Evolutionary conservation across 2,797 vertebrate species (phyloP).

Genomic region (Coregonus sp.): DNA sequence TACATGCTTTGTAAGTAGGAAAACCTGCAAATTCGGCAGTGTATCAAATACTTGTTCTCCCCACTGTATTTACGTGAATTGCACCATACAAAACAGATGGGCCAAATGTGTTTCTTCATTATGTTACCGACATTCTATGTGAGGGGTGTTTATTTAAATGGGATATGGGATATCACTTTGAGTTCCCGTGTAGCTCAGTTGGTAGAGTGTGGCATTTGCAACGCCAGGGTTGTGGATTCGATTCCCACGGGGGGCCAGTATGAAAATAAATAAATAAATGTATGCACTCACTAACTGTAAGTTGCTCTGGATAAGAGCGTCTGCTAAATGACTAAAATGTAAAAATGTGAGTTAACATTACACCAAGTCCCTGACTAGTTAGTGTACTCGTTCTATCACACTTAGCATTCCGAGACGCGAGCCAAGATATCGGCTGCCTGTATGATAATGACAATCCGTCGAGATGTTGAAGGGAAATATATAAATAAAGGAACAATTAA

Average conservation of each 20-base stretch:
- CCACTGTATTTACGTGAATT: constrained; percentile 38
- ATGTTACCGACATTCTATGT: constrained; percentile 35
- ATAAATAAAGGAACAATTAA: constrained; percentile 60
- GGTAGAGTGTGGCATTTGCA: too few species aligned
- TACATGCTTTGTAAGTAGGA: too few species aligned
- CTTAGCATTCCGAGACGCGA: constrained; percentile 34
- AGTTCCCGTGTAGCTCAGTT: not conserved
- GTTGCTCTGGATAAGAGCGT: too few species aligned
- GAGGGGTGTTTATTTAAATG: constrained; percentile 42
- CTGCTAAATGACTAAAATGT: too few species aligned
- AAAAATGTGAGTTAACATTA: constrained; percentile 27
- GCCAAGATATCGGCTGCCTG: constrained; percentile 34
- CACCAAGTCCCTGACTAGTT: constrained; percentile 47
- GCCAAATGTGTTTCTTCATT: constrained; percentile 35
- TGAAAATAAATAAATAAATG: too few species aligned
- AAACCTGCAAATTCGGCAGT: too few species aligned
- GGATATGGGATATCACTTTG: constrained; percentile 42
- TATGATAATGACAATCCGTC: constrained; percentile 48
- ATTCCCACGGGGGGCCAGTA: too few species aligned
- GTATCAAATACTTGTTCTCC: too few species aligned
- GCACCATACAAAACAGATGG: constrained; percentile 12
- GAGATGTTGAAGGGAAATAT: constrained; percentile 48
- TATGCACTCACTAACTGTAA: too few species aligned
- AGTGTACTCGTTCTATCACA: constrained; percentile 34
- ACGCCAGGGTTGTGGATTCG: too few species aligned